phyloP scores from a whole-genome alignment of 2,797 vertebrate species.

The Poliocrania exsul region DNA sequence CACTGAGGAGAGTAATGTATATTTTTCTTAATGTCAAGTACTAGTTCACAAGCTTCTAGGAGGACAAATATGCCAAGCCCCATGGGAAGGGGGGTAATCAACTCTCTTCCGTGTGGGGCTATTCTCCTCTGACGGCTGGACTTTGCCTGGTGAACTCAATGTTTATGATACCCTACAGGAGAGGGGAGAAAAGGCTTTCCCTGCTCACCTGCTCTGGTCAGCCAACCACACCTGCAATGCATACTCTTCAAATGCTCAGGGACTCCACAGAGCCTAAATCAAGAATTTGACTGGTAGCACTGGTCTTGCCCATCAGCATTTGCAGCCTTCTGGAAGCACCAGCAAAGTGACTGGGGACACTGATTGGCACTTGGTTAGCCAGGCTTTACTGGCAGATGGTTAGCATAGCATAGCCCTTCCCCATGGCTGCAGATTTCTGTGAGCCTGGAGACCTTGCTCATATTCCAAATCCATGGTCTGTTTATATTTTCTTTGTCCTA shows the following conservation, averaged over 20 bases:
- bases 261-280: not conserved
- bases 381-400: not conserved
- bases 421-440: slow-evolving; percentile 1
- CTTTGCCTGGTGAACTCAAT: not conserved
- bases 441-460: slow-evolving; percentile 54
- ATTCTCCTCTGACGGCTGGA: not conserved
- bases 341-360: not conserved
- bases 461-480: slow-evolving; percentile 71
- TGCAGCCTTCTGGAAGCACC: not conserved
- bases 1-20: not conserved
- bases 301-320: not conserved
- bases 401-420: not conserved
- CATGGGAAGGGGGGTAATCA: accelerated
- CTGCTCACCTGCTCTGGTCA: not conserved
- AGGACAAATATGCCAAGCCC: not conserved
- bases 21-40: not conserved
- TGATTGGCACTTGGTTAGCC: not conserved
- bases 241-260: not conserved
- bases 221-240: not conserved
- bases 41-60: not conserved
- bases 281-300: not conserved
- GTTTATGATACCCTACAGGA: accelerated
- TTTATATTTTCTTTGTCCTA: slow-evolving; percentile 83
- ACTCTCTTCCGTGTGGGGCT: not conserved
- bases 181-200: not conserved